A percentile compares a stretch with the other conserved stretches of the same genome.
phyloP scores from a whole-genome alignment of 2,797 vertebrate species.

The Silurus lanzhouensis region DNA sequence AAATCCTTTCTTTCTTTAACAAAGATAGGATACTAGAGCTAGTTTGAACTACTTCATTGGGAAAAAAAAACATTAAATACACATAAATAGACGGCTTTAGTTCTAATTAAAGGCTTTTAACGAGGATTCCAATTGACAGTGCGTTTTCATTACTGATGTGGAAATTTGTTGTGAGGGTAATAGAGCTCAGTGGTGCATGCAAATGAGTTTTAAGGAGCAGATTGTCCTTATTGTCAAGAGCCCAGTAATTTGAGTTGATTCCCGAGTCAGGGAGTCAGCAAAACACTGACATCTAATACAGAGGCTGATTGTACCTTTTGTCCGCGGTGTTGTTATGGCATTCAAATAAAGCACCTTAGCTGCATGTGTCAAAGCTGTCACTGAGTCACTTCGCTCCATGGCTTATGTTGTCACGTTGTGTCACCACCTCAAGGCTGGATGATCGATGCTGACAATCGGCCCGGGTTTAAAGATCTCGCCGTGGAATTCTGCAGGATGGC shows the following conservation, averaged over 20 bases:
- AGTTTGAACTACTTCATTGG: neutral
- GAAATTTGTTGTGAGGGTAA: neutral
- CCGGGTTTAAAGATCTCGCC: slow-evolving; percentile 96
- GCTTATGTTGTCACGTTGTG: slow-evolving; percentile 32
- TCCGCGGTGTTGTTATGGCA: slow-evolving; percentile 24
- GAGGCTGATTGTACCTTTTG: slow-evolving; percentile 4
- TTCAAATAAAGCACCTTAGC: slow-evolving; percentile 32
- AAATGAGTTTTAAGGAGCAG: slow-evolving; percentile 26
- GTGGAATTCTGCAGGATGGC: slow-evolving; percentile 98
- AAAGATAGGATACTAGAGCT: neutral
- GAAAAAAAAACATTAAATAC: neutral
- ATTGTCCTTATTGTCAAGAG: slow-evolving; percentile 14
- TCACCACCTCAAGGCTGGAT: slow-evolving; percentile 86
- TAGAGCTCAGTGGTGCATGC: slow-evolving; percentile 12
- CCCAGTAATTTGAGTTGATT: slow-evolving; percentile 16
- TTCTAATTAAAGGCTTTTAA: slow-evolving; percentile 8
- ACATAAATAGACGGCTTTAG: neutral
- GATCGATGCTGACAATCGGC: slow-evolving; percentile 97
- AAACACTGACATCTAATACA: slow-evolving; percentile 9
- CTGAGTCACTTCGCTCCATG: neutral
- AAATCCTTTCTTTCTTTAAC: neutral
- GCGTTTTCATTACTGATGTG: neutral
- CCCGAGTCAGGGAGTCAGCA: slow-evolving; percentile 4
- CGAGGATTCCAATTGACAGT: slow-evolving; percentile 2
- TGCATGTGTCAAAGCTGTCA: slow-evolving; percentile 34